Evolutionary conservation across 2,797 vertebrate species (phyloP), one percentile per base, ranked within the genome.

Genomic region (Anguilla obscura): DNA sequence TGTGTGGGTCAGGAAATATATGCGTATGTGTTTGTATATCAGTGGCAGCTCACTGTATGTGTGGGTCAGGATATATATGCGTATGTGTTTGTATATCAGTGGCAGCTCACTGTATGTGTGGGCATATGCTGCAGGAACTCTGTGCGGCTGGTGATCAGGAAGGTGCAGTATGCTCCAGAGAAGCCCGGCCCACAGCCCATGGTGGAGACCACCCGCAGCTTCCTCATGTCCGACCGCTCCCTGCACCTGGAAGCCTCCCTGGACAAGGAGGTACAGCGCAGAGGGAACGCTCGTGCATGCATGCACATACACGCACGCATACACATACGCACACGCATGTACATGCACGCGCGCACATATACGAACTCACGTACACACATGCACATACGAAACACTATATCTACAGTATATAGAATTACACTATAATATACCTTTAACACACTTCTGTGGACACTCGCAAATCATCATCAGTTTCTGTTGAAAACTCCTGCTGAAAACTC

Each of bases 211-310:
- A 96, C 95, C 71, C 94, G 96, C 87, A 94, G 96, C 90, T 97
- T 97, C 92, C 95, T 97, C 89, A 96, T 97, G 96, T 97, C 96
- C 3, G 96, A 97, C 91, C 92, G 96, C 0, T 96, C 96, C 16
- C 90, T 97, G 76, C 96, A 97, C 92, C 94, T 97, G 0, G 96
- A 97, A 90, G 96, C 96, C 8, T 97, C 96, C 0, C 93, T 97
- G 24, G 96, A 97, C 91, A 97, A 91, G 91, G 88, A 63, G 50
- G 80, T 48, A 50, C 27, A 5, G 30, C 30, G 12, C 45, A 21
- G 10, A 52, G 7, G 1, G 36, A 3, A 3, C 8, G 16, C 54
- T 1, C 5, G 0, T 0, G 2, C 30, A 10, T 80, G 16, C 84
- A 54, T 40, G 84, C 58, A 45, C 12, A 69, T 48, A 33, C 54